These are phyloP conservation scores for Aplodontia rufa DNA, from an alignment of 2,113 vertebrate genomes.

Conservation along the genomic window DNA sequence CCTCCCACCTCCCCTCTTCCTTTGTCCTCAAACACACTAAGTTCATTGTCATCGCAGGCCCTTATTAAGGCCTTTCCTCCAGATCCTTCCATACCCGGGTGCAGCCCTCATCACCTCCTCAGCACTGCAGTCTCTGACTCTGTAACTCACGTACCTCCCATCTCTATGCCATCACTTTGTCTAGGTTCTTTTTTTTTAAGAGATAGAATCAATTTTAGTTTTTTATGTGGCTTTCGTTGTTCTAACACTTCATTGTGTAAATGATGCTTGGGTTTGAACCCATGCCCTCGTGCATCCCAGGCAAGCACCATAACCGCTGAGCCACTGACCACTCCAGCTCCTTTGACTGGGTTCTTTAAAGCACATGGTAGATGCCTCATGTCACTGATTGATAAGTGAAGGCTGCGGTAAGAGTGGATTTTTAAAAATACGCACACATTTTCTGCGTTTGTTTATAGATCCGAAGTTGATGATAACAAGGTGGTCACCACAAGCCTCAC, in stretches of 20 bases:
- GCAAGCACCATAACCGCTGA: no score
- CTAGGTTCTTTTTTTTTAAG: no score
- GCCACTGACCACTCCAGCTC: no score
- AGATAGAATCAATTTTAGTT: no score
- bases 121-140: neutral
- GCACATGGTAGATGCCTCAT: neutral
- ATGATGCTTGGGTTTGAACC: no score
- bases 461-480: neutral
- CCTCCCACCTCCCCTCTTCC: neutral
- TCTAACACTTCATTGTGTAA: no score
- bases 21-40: neutral
- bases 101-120: neutral
- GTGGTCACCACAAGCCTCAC: neutral
- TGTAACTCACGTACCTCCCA: neutral
- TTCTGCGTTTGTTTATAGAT: neutral
- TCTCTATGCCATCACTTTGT: neutral
- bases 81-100: neutral
- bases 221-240: no score
- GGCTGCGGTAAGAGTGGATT: neutral
- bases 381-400: neutral
- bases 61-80: neutral
- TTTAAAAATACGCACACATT: neutral
- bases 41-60: neutral
- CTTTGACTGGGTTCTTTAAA: neutral
- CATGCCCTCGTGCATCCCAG: no score